A percentile compares a stretch with the other conserved stretches of the same genome.
Conservation (phyloP, 2,888 invertebrate genomes). For the Fabriciana adippe region DNA sequence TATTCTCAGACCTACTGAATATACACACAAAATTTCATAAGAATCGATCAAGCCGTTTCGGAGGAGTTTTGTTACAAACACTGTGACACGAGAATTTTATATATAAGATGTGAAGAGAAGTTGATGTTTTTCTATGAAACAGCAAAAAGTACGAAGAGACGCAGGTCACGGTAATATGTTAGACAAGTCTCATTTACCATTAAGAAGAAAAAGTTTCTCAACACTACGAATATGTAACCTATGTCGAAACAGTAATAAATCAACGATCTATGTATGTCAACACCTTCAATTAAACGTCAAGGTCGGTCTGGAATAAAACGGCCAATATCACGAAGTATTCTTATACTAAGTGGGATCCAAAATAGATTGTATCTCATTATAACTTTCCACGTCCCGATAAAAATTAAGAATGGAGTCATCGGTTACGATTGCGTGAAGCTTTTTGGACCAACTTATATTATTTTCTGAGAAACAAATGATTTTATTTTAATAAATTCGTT, state of each 20-base stretch:
- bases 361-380: slow-evolving; percentile 76
- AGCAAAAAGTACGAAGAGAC: too few relatives aligned
- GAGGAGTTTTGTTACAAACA: too few relatives aligned
- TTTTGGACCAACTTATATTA: slow-evolving; percentile 39
- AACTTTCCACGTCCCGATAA: slow-evolving; percentile 71
- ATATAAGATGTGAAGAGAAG: too few relatives aligned
- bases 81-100: too few relatives aligned
- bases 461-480: slow-evolving; percentile 23
- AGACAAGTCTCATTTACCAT: background rate
- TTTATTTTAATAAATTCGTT: slow-evolving; percentile 17
- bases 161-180: too few relatives aligned
- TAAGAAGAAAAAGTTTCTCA: background rate
- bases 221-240: background rate
- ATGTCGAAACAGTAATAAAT: slow-evolving; percentile 67
- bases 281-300: slow-evolving; percentile 77
- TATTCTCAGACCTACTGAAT: too few relatives aligned
- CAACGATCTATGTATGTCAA: slow-evolving; percentile 70
- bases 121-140: too few relatives aligned
- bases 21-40: too few relatives aligned
- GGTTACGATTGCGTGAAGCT: slow-evolving; percentile 60
- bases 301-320: slow-evolving; percentile 61
- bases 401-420: slow-evolving; percentile 75
- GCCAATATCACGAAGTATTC: slow-evolving; percentile 64
- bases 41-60: too few relatives aligned
- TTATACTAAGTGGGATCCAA: slow-evolving; percentile 68